Conservation (phyloP, 2,113 vertebrate species). For the Dinomys branickii region DNA sequence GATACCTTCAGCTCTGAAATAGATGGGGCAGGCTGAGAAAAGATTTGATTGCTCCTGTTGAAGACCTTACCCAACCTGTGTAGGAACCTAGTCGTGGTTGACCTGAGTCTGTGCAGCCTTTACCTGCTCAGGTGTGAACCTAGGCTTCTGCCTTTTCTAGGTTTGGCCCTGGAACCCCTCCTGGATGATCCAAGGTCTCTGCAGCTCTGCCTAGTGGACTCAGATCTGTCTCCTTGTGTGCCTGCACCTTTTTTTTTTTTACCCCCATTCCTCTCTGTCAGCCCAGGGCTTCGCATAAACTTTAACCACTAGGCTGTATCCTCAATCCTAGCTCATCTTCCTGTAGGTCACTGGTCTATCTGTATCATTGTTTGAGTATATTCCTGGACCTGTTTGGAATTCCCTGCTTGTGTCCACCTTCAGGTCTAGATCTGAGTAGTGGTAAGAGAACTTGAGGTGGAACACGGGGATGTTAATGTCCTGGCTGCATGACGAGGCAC, state of each 20-base stretch:
- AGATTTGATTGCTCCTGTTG: background rate
- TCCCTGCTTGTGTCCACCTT: background rate
- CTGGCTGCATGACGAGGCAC: background rate
- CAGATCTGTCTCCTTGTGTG: background rate
- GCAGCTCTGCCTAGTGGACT: background rate
- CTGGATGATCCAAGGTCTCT: background rate
- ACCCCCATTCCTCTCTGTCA: too few relatives aligned
- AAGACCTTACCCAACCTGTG: background rate
- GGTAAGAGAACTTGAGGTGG: constrained; percentile 20
- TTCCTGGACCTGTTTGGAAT: background rate
- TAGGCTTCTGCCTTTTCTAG: background rate
- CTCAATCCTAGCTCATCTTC: background rate
- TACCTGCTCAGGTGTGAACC: constrained; percentile 18
- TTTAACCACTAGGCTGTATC: background rate
- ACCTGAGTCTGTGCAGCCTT: background rate
- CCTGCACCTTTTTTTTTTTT: background rate
- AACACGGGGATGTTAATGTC: background rate
- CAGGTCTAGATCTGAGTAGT: constrained; percentile 29
- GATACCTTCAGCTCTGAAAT: background rate
- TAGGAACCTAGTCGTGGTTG: background rate
- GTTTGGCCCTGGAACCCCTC: background rate
- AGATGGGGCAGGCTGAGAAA: background rate
- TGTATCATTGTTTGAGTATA: background rate
- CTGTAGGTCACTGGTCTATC: background rate
- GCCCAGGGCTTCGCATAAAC: background rate